Evolutionary conservation across 1,140 invertebrate genomes (phyloP).

Genomic region (Drosophila equinoxialis): DNA sequence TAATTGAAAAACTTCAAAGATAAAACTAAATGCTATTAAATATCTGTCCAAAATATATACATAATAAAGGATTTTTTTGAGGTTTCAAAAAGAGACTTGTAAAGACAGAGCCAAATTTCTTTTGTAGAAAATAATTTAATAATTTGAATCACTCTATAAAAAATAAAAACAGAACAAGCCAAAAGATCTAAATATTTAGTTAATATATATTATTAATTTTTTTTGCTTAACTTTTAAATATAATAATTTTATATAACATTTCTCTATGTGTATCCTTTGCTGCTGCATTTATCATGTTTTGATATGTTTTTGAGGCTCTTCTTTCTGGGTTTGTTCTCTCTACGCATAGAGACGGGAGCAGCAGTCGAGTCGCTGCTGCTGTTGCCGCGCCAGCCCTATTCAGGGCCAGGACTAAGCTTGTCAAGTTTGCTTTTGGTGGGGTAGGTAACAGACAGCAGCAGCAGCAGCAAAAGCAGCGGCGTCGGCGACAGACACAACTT

Average conservation of each 20-base stretch:
- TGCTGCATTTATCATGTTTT: conserved; percentile 30
- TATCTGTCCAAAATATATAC: no score
- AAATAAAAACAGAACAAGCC: no score
- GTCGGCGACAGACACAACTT: conserved; percentile 25
- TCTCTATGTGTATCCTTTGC: conserved; percentile 20
- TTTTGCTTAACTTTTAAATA: no score
- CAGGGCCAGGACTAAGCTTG: conserved; percentile 60
- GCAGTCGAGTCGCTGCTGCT: not conserved
- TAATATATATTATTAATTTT: no score
- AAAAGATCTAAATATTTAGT: no score
- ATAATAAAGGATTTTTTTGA: no score
- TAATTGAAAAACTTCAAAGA: no score
- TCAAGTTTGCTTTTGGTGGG: conserved; percentile 79
- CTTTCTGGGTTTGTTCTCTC: conserved; percentile 13
- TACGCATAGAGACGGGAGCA: conserved; percentile 15
- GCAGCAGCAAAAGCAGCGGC: conserved; percentile 22
- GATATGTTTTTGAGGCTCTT: conserved; percentile 18
- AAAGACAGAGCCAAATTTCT: no score
- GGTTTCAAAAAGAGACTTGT: no score
- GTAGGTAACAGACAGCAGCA: conserved; percentile 59
- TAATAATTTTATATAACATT: not conserved
- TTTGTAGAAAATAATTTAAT: no score
- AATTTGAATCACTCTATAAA: no score
- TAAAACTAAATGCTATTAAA: no score
- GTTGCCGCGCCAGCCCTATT: not conserved